Evolutionary conservation across 2,888 invertebrate genomes (phyloP).

Genomic region (Rhaphigaster nebulosa): DNA sequence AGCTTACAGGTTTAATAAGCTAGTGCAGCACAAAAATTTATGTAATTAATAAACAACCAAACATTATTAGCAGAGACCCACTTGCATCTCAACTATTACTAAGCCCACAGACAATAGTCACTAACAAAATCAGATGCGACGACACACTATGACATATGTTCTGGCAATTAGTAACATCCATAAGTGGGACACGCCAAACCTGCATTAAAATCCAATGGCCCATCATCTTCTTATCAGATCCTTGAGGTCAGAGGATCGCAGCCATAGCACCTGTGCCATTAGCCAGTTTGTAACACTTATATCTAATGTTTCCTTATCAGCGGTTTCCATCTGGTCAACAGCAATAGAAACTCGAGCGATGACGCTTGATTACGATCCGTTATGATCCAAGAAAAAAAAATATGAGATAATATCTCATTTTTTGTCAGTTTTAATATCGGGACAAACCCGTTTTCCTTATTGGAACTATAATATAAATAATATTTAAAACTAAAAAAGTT

Average conservation of each 20-base stretch:
- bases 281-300: conserved; percentile 41
- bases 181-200: neutral
- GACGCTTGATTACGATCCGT: neutral
- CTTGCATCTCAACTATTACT: neutral
- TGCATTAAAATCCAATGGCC: neutral
- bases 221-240: conserved; percentile 27
- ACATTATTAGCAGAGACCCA: neutral
- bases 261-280: conserved; percentile 34
- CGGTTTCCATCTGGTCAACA: neutral
- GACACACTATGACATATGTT: neutral
- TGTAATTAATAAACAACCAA: no score
- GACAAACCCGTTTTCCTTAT: neutral
- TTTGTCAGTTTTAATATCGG: neutral
- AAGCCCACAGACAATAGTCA: neutral
- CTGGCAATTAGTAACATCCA: neutral
- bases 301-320: neutral
- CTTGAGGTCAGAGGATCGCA: conserved; percentile 21
- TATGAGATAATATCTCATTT: neutral
- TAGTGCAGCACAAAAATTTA: no score
- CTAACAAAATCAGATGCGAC: neutral
- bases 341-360: neutral
- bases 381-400: neutral
- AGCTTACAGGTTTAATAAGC: no score
- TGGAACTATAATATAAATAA: no score
- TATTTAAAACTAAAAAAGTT: no score